These are phyloP conservation scores for Danio tinwini DNA, from an alignment of 2,797 vertebrate genomes.

Conservation along the genomic window DNA sequence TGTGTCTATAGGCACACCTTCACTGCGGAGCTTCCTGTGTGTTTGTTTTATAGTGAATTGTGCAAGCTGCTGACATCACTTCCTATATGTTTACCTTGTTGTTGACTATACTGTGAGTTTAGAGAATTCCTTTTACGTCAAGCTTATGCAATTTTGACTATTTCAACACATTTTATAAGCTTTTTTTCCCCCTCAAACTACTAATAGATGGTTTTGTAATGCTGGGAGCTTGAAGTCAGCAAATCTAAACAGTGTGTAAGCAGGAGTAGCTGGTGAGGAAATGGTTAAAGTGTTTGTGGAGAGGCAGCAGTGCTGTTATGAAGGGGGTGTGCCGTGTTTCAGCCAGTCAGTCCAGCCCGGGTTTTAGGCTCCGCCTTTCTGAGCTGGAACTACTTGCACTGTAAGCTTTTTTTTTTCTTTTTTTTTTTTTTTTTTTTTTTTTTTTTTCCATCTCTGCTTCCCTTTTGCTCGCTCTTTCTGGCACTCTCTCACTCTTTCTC, in stretches of 20 bases:
- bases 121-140: background rate
- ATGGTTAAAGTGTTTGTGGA: conserved; percentile 66
- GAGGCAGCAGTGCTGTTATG: conserved; percentile 51
- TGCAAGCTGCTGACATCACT: conserved; percentile 8
- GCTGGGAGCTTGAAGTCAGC: background rate
- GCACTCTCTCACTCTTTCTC: conserved; percentile 35
- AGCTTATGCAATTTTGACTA: background rate
- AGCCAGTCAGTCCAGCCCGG: conserved; percentile 63
- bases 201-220: background rate
- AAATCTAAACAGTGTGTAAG: background rate
- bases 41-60: background rate
- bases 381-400: conserved; percentile 70
- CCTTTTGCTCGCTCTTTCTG: conserved; percentile 37
- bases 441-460: conserved; percentile 35
- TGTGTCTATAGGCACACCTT: background rate
- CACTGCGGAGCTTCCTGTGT: background rate
- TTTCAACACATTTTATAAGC: background rate
- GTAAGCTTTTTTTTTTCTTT: conserved; percentile 49
- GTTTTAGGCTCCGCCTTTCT: conserved; percentile 65
- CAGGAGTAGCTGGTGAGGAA: conserved; percentile 56
- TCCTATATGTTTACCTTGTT: conserved; percentile 11
- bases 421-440: conserved; percentile 43
- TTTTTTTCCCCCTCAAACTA: background rate
- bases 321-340: conserved; percentile 58
- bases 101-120: background rate